Conservation (phyloP, 2,113 vertebrate species). For the Sinocyclocheilus grahami region DNA sequence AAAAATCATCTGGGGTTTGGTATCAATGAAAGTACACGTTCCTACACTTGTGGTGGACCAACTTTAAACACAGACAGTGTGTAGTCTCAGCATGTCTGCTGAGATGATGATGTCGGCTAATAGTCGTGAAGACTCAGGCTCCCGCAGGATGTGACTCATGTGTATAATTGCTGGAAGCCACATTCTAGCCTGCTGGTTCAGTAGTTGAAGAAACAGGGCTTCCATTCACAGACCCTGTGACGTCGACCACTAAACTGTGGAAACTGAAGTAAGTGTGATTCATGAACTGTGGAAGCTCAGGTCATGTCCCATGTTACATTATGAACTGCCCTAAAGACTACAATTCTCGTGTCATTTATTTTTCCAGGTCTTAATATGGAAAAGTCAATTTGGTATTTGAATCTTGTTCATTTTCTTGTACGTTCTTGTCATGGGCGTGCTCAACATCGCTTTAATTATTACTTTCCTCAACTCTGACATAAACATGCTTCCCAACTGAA, state of each 20-base stretch:
- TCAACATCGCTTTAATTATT: background rate
- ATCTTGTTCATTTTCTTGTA: background rate
- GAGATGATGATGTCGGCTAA: conserved; percentile 34
- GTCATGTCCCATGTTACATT: background rate
- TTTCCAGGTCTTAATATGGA: background rate
- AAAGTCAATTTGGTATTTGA: background rate
- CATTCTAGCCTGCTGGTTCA: background rate
- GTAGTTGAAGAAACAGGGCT: conserved; percentile 4
- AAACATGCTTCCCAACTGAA: background rate
- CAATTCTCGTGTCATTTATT: background rate
- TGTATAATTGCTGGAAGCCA: conserved; percentile 9
- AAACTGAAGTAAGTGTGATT: conserved; percentile 23
- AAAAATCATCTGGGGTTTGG: conserved; percentile 1
- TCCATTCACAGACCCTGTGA: background rate
- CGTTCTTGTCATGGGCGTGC: background rate
- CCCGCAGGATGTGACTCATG: conserved; percentile 39
- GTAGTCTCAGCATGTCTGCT: conserved; percentile 27
- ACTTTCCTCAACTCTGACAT: background rate
- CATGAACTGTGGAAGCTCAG: background rate
- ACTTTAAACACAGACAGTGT: conserved; percentile 31
- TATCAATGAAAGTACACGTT: conserved; percentile 13
- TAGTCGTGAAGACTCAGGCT: conserved; percentile 8
- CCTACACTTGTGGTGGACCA: conserved; percentile 22
- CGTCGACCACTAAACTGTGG: background rate
- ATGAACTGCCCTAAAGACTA: background rate